Evolutionary conservation across 2,113 vertebrate species (phyloP).

Genomic region (Labrus mixtus): DNA sequence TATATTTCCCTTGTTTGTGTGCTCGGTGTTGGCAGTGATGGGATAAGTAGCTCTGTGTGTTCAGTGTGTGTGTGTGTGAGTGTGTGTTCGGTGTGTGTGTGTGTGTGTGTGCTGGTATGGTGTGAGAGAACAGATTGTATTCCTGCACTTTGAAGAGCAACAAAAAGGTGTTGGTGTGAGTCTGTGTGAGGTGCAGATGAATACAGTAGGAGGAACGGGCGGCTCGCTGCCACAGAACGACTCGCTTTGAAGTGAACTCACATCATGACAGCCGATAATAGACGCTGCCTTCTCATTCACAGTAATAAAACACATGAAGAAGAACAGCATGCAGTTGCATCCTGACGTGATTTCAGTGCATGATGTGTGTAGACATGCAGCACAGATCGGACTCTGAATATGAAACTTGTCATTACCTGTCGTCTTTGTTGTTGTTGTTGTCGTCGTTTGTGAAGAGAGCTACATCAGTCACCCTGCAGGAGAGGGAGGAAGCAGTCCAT

Average conservation of each 20-base stretch:
- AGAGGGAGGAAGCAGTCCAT: conserved; percentile 3
- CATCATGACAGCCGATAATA: conserved; percentile 13
- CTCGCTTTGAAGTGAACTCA: conserved; percentile 48
- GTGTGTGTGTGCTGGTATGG: conserved; percentile 9
- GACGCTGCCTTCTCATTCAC: conserved; percentile 5
- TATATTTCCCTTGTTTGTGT: conserved; percentile 25
- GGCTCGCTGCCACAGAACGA: conserved; percentile 7
- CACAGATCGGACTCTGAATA: background rate
- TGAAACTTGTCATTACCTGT: background rate
- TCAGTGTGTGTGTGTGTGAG: conserved; percentile 6
- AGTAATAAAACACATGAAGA: conserved; percentile 1
- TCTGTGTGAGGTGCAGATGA: conserved; percentile 25
- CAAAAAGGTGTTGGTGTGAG: conserved; percentile 14
- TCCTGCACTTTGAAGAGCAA: conserved; percentile 49
- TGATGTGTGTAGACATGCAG: background rate
- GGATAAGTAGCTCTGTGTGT: conserved; percentile 12
- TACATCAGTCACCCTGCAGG: background rate
- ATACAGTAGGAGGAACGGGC: conserved; percentile 28
- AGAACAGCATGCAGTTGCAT: background rate
- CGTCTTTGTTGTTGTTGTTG: background rate
- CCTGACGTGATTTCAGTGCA: background rate
- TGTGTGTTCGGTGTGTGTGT: background rate
- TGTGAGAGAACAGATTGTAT: conserved; percentile 41
- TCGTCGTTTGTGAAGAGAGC: background rate
- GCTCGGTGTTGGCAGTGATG: conserved; percentile 3